Conservation (phyloP, 2,113 vertebrate genomes). For the Craseonycteris thonglongyai region DNA sequence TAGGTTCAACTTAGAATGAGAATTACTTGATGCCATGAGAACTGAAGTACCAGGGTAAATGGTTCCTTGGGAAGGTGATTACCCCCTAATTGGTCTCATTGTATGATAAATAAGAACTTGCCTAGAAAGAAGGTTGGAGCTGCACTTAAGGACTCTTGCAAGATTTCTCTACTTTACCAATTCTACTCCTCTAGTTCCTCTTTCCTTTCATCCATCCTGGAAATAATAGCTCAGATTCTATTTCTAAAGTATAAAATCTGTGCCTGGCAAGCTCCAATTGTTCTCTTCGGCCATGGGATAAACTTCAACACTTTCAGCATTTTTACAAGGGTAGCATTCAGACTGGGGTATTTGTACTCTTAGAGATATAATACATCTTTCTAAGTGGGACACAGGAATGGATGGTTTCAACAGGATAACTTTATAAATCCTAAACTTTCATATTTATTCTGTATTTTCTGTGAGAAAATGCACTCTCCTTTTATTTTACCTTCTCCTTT, state of each 20-base stretch:
- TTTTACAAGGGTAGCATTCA: neutral
- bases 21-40: conserved; percentile 24
- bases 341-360: neutral
- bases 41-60: neutral
- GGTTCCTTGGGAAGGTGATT: conserved; percentile 20
- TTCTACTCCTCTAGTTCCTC: neutral
- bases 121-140: neutral
- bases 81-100: conserved; percentile 28
- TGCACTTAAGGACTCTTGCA: neutral
- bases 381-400: neutral
- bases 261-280: neutral
- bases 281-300: neutral
- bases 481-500: neutral
- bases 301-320: neutral
- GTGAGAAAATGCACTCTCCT: conserved; percentile 20
- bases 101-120: conserved; percentile 31
- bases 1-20: neutral
- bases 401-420: neutral
- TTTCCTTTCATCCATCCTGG: neutral
- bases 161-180: neutral
- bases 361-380: neutral
- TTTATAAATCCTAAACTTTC: conserved; percentile 10
- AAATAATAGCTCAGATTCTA: neutral
- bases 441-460: conserved; percentile 8
- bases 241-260: conserved; percentile 2